Evolutionary conservation across 1,140 invertebrate genomes (phyloP), one percentile per base, ranked within the genome.

Genomic region (Drosophila persimilis): DNA sequence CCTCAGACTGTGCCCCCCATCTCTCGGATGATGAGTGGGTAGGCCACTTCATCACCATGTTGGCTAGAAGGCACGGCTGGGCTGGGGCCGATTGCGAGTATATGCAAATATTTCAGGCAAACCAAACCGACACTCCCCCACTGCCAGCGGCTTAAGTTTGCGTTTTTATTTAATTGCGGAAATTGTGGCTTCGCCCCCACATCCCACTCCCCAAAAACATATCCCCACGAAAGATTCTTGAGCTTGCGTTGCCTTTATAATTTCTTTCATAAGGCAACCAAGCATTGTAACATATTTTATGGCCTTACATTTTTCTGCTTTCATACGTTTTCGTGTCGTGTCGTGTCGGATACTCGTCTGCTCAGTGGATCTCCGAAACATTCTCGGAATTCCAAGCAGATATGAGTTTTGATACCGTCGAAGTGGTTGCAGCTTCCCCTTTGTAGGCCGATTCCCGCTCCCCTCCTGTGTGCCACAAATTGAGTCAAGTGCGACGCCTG

Each of bases 141-240:
- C 47, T 53, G 56, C 64, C 58, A 50, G 73, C 79, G 83, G 83
- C 83, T 88, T 83, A 83, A 88, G 83, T 88, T 88, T 88, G 83
- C 83, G 83, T 88, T 88, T 88, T 88, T 88, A 88, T 88, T 88
- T 88, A 88, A 88, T 88, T 88, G 83, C 83, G 83, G 83, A 88
- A 88, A 88, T 86, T 85, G 80, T 71, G 83, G 83, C 83, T 64
- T 73, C 55, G 64, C 60, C 62, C 61, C 75, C 48, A 50, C 51
- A 50, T 26, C 24, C 45, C 31, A 52, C 41, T 5, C 24, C 24
- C 24, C 24, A 56, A 15, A 50, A 44, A 26, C 44, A 54, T 20
- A 53, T 22, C 6, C 6, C 43, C 78, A 72, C 35, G 35, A 65
- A 50, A 54, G 67, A 71, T 71, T 56, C 73, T 56, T 29, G 39